Base-by-base conservation (phyloP, 1,140 invertebrate species). In the Ectropis grisescens region DNA sequence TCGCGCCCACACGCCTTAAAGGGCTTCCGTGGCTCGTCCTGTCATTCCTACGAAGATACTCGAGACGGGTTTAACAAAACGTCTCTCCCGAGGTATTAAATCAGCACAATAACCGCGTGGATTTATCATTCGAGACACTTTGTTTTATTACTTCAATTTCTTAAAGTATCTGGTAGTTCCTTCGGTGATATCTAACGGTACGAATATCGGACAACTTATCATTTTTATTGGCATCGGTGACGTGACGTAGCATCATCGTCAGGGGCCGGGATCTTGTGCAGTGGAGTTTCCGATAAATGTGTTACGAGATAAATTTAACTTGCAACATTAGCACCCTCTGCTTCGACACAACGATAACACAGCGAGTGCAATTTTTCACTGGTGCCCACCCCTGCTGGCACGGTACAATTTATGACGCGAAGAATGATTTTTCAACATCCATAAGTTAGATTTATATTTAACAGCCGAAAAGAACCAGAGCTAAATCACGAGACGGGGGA, bases 391-490 rank as follows among this genome's bases (percentile, higher is more conserved):
- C 58, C 55, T 47, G 50, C 35, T 56, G 53, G 47, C 52, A 51
- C 53, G 50, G 45, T 47, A 55, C 53, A 62, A 70, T 74, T 70
- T 74, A 74, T 68, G 58, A 61, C 52, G 52, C 48, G 48, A 36
- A 48, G 52, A 62, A 68, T 68, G 66, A 74, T 74, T 70, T 74
- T 64, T 66, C 61, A 66, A 64, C 66, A 66, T 56, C 58, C 48
- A 50, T 54, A 57, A 62, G 36, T 58, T 51, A 57, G 56, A 66
- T 66, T 68, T 70, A 67, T 71, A 58, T 65, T 58, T 62, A 60
- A 69, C 42, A 46, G 52, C 41, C 48, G 36, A 55, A 62, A 62
- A 49, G 33, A 37, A 31, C 33, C 34, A 15, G 33, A 22, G 27
- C 33, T 28, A 25, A 27, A 30, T 32, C 37, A 35, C 33, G 22